A percentile compares a stretch with the other conserved stretches of the same genome.
Conservation (phyloP, 2,797 vertebrate species). For the Semotilus atromaculatus region DNA sequence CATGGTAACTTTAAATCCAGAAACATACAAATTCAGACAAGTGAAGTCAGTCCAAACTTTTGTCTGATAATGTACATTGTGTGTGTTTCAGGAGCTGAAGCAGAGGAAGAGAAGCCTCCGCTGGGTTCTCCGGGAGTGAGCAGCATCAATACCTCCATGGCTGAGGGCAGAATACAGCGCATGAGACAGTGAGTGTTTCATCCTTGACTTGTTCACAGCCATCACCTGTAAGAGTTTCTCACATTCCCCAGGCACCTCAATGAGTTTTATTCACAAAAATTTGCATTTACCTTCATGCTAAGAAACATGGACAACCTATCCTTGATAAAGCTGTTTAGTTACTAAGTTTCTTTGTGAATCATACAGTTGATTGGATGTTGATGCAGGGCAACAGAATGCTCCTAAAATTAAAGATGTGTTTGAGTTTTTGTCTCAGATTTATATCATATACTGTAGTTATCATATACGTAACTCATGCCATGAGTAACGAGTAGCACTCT, state of each 20-base stretch:
- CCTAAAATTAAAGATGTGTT: no score
- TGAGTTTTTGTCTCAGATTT: neutral
- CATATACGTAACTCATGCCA: no score
- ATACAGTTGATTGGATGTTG: neutral
- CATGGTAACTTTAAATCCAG: neutral
- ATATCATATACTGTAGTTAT: neutral
- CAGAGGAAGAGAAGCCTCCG: conserved; percentile 61
- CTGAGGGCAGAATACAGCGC: conserved; percentile 62
- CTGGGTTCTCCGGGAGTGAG: conserved; percentile 53
- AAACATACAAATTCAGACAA: neutral
- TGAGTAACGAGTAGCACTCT: neutral
- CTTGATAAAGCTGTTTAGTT: neutral
- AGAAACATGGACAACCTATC: neutral
- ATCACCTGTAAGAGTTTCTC: conserved; percentile 3
- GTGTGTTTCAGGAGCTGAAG: conserved; percentile 59
- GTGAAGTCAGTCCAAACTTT: neutral
- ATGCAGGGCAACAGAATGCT: neutral
- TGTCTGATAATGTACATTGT: neutral
- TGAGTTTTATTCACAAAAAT: neutral
- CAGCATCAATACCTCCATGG: conserved; percentile 55
- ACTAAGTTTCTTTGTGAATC: neutral
- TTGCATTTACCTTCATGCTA: neutral
- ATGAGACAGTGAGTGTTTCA: conserved; percentile 79
- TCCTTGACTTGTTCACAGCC: neutral
- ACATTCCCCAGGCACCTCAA: neutral